Percentiles rank a stretch among this genome's conserved stretches.
Evolutionary conservation across 2,113 vertebrate genomes (phyloP).

Genomic region (Dryoscopus gambensis): DNA sequence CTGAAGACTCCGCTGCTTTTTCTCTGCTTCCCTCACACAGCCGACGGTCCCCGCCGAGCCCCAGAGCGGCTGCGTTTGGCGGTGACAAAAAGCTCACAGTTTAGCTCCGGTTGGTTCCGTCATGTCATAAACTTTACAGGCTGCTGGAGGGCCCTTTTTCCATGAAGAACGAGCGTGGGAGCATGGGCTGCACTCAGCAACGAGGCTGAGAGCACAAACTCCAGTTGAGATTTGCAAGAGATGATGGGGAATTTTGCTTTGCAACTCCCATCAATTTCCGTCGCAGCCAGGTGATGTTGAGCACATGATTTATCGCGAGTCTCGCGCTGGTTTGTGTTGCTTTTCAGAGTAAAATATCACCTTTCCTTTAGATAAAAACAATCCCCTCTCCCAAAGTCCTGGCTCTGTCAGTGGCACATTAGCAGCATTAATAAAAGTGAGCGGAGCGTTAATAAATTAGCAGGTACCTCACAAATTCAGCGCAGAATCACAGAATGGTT

Average conservation of each 20-base stretch:
- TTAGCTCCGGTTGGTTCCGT: background rate
- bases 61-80: background rate
- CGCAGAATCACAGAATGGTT: background rate
- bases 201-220: background rate
- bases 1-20: background rate
- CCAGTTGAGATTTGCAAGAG: background rate
- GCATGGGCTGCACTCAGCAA: background rate
- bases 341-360: background rate
- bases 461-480: background rate
- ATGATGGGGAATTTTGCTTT: background rate
- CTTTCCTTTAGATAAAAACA: background rate
- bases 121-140: background rate
- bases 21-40: background rate
- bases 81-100: slow-evolving; percentile 8
- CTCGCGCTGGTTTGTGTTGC: background rate
- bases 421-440: background rate
- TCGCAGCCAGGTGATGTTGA: background rate
- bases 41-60: fast-evolving
- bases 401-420: background rate
- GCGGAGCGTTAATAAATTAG: background rate
- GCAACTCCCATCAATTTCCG: background rate
- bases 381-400: background rate
- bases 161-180: background rate
- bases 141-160: slow-evolving; percentile 17
- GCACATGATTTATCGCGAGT: background rate